Base-by-base conservation (phyloP, 2,888 invertebrate species). In the Chesias legatella region DNA sequence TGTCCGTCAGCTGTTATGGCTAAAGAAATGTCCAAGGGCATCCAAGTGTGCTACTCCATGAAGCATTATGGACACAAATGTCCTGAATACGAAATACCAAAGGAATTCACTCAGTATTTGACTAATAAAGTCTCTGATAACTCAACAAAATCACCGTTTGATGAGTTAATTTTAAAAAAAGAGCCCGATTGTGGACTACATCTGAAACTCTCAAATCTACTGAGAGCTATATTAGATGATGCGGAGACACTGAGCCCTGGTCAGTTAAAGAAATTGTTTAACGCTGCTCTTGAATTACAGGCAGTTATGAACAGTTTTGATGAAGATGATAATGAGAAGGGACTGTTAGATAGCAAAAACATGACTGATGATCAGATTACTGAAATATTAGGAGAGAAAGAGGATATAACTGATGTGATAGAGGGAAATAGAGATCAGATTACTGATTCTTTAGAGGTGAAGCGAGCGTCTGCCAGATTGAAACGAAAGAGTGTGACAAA, bases 251-350 rank as follows among this genome's bases (percentile, higher is more conserved):
- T 69, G 0, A 67, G 77, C 21, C 43, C 58, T 0, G 20, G 48
- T 1, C 58, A 61, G 0, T 30, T 84, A 0, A 73, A 67, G 23
- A 27, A 58, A 0, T 43, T 85, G 5, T 47, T 73, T 0, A 56
- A 53, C 0, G 73, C 71, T 45, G 81, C 82, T 0, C 31, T 76
- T 0, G 72, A 79, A 26, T 79, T 84, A 77, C 60, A 73, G 0
- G 38, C 60, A 0, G 17, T 71, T 0, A 42, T 84, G 3, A 70
- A 47, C 9, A 53, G 51, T n/a, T 60, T 58, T 2, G 46, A 48
- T 0, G 63, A 62, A 6, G 63, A 66, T 0, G 53, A 60, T 0
- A 48, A 46, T 3, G n/a, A 20, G 0, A 6, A 9, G 1, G 30
- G 23, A 1, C 5, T 23, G 3, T 0, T 33, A 1, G 22, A 30